Conservation (phyloP, 2,888 invertebrate species). For the Trilocha varians region DNA sequence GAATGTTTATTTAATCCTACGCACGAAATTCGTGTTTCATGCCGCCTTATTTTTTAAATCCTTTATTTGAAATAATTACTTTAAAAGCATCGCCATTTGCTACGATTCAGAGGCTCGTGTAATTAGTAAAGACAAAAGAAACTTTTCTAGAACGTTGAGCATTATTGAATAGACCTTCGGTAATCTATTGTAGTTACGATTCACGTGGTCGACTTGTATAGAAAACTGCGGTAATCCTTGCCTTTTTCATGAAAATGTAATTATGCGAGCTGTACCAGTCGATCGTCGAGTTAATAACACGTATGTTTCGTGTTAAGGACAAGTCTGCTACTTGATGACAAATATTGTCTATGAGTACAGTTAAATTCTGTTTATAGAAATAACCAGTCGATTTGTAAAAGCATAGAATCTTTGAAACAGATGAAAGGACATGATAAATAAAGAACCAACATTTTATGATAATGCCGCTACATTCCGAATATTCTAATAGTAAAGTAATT, state of each 20-base stretch:
- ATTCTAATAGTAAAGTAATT: too few relatives aligned
- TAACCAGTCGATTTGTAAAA: too few relatives aligned
- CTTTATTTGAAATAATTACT: too few relatives aligned
- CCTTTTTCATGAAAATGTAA: background rate
- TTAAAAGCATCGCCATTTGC: background rate
- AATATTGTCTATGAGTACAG: too few relatives aligned
- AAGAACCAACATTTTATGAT: too few relatives aligned
- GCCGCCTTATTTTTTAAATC: too few relatives aligned
- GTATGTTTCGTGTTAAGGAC: background rate
- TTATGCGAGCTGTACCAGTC: background rate
- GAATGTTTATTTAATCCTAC: background rate
- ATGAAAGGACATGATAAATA: too few relatives aligned
- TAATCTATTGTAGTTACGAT: background rate
- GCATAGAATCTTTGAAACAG: too few relatives aligned
- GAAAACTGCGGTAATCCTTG: background rate
- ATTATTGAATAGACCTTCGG: background rate
- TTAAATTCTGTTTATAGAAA: too few relatives aligned
- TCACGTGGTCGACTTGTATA: background rate
- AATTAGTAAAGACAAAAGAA: background rate
- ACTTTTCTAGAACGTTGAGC: background rate
- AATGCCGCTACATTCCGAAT: too few relatives aligned
- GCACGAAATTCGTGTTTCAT: background rate
- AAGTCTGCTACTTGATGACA: too few relatives aligned
- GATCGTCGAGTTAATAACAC: background rate
- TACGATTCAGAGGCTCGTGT: background rate